These are phyloP conservation scores for Clupea harengus DNA, from an alignment of 2,113 vertebrate species.

Conservation along the genomic window DNA sequence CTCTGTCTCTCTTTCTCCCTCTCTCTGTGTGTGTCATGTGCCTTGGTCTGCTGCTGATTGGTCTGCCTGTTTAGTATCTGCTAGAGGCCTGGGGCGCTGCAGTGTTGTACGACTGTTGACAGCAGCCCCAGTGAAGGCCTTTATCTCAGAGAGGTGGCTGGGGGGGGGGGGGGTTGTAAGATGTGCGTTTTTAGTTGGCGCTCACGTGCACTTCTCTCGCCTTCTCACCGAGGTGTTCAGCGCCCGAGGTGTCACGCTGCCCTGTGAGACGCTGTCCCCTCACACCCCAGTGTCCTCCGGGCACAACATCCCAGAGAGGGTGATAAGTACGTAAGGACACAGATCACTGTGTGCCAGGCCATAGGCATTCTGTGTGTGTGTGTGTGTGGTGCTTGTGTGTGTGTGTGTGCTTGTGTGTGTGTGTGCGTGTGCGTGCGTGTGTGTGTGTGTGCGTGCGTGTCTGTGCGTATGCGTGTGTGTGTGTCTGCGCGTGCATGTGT, in stretches of 20 bases:
- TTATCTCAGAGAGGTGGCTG: background rate
- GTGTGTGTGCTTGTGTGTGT: too few species aligned
- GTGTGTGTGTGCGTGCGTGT: too few species aligned
- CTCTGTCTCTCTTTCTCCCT: slow-evolving; percentile 24
- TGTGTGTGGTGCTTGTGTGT: background rate
- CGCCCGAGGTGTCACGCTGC: background rate
- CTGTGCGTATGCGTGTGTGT: too few species aligned
- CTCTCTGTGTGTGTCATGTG: background rate
- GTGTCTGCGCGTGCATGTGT: too few species aligned
- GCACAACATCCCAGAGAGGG: background rate
- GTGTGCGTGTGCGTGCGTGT: too few species aligned
- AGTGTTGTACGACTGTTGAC: background rate
- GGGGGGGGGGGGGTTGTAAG: background rate
- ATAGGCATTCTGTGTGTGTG: background rate
- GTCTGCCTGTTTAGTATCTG: background rate
- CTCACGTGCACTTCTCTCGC: background rate
- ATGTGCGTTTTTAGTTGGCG: background rate
- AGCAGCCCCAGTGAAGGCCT: background rate
- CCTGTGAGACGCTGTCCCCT: background rate
- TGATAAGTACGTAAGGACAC: background rate
- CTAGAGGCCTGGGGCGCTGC: background rate
- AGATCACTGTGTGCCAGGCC: background rate
- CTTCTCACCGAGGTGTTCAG: background rate
- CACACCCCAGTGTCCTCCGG: background rate
- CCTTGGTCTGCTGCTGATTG: background rate